Conservation (phyloP, 2,888 invertebrate genomes). For the Archips xylosteana region DNA sequence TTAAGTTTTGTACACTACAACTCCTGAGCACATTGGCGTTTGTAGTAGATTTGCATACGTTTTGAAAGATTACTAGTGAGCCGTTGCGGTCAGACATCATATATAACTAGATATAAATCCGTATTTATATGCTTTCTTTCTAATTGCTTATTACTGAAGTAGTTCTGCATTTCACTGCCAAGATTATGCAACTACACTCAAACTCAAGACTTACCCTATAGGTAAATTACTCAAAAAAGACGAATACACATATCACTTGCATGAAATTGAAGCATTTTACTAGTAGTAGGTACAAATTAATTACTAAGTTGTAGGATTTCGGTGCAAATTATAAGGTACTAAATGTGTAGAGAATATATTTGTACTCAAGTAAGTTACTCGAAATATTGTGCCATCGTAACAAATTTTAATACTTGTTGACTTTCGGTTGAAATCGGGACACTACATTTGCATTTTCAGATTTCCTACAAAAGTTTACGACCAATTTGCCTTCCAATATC, state of each 20-base stretch:
- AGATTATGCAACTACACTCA: constrained; percentile 17
- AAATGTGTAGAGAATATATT: constrained; percentile 50
- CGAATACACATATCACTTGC: constrained; percentile 39
- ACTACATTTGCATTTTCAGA: constrained; percentile 56
- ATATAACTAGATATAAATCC: background rate
- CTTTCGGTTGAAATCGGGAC: constrained; percentile 46
- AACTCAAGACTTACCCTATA: constrained; percentile 11
- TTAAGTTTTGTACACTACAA: background rate
- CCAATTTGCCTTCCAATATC: constrained; percentile 41
- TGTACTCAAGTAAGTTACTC: constrained; percentile 60
- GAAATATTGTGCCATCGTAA: constrained; percentile 64
- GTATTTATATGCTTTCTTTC: constrained; percentile 7
- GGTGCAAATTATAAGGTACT: constrained; percentile 60
- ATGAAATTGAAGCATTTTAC: constrained; percentile 39
- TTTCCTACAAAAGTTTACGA: constrained; percentile 38
- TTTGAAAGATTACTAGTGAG: background rate
- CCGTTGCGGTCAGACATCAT: background rate
- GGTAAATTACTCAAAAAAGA: constrained; percentile 32
- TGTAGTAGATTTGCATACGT: background rate
- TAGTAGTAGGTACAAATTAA: constrained; percentile 42
- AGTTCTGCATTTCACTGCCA: constrained; percentile 14
- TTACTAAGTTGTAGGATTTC: constrained; percentile 54
- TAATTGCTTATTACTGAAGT: background rate
- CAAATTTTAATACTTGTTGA: constrained; percentile 43
- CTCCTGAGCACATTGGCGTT: background rate